Conservation (phyloP, 2,113 vertebrate genomes). For the Apaloderma vittatum region DNA sequence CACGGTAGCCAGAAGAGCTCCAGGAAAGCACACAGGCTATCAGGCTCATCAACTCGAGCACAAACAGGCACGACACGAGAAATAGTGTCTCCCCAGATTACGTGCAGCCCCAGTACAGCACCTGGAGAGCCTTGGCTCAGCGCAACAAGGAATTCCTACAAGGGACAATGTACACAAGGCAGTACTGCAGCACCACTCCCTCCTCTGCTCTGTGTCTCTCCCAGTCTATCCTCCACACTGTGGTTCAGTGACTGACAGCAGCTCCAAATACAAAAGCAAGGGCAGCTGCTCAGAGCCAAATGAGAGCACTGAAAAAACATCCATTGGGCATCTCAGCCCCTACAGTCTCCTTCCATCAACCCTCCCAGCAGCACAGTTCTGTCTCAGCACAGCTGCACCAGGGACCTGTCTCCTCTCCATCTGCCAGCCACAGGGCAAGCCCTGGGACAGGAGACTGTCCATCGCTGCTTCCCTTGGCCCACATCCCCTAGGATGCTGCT, state of each 20-base stretch:
- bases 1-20: background rate
- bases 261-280: background rate
- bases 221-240: background rate
- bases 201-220: background rate
- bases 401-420: background rate
- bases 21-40: background rate
- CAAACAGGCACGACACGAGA: background rate
- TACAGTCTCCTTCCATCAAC: background rate
- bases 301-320: background rate
- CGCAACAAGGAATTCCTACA: background rate
- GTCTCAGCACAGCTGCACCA: background rate
- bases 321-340: background rate
- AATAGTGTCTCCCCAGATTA: background rate
- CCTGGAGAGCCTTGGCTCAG: background rate
- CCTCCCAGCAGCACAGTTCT: background rate
- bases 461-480: rapidly evolving
- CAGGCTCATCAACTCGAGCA: background rate
- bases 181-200: background rate
- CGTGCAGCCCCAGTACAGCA: background rate
- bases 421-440: background rate
- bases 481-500: background rate
- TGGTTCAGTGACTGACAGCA: background rate
- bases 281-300: background rate
- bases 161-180: background rate
- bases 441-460: background rate